Base-by-base conservation (phyloP, 2,888 invertebrate species). In the Nomada fabriciana region DNA sequence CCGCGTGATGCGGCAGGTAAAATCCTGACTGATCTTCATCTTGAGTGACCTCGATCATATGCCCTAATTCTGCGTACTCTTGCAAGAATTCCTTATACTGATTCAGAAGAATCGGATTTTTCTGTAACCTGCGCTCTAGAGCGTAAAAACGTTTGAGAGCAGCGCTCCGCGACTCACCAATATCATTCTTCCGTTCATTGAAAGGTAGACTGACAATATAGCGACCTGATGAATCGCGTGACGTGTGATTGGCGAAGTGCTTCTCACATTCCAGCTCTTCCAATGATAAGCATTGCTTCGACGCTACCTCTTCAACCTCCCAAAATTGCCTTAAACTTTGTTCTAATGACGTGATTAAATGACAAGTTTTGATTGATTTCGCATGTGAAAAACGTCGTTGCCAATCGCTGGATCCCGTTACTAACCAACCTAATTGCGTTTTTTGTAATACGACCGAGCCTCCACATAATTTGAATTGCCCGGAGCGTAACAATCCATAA, bases 381-480 rank as follows among this genome's bases (percentile, higher is more conserved):
- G 4, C 4, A 1, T 5, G 7, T 1, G 15, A 15, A 43, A 2
- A 2, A 9, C 43, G 20, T 10, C 4, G 5, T 13, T 7, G 15
- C 20, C 13, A 5, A 2, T 18, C 18, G 36, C 11, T 13, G 3
- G 1, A 0, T 15, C 55, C 75, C 15, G 55, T 55, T 1, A 76
- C 29, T 11, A 76, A 36, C 69, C 75, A 69, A 4, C 75, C 69
- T 43, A 76, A 7, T 11, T 15, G 42, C 1, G 75, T 69, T 2
- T 76, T 63, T 29, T 76, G 69, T 47, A 76, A 18, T 10, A 61
- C 43, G 13, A 61, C 13, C 0, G n/a, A 23, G 0, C 5, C 1
- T 4, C 50, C 36, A 9, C 7, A 1, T 13, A 76, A 11, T 10
- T 29, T 52, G 4, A 70, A 70, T 69, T 63, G 69, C 15, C 76